Conservation (phyloP, 1,140 invertebrate species). For the Colletes latitarsis region DNA sequence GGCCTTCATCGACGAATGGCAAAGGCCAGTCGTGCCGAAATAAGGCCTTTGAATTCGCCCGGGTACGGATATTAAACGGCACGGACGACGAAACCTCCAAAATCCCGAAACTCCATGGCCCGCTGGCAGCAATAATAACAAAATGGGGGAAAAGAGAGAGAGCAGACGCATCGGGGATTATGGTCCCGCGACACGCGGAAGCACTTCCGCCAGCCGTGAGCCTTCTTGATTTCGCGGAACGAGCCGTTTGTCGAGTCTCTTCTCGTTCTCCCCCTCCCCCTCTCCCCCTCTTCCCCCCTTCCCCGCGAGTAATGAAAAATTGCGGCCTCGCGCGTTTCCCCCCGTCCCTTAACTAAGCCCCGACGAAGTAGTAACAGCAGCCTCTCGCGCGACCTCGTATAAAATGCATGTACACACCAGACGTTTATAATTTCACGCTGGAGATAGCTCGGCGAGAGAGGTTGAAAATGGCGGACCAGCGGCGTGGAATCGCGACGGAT, state of each 20-base stretch:
- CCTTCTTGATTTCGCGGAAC: slow-evolving; percentile 45
- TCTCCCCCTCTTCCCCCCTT: no score
- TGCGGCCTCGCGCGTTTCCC: slow-evolving; percentile 15
- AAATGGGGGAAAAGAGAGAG: background rate
- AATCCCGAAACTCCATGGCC: slow-evolving; percentile 15
- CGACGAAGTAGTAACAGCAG: slow-evolving; percentile 21
- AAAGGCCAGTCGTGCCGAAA: slow-evolving; percentile 2
- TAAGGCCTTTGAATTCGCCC: slow-evolving; percentile 30
- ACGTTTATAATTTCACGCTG: slow-evolving; percentile 49
- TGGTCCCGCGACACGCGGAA: slow-evolving; percentile 41
- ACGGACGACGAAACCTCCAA: slow-evolving; percentile 12
- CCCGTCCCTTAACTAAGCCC: slow-evolving; percentile 33
- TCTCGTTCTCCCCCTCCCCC: background rate
- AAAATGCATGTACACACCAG: slow-evolving; percentile 23
- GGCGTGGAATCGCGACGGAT: background rate
- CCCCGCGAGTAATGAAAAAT: slow-evolving; percentile 46
- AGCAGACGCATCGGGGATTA: slow-evolving; percentile 40
- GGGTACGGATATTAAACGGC: slow-evolving; percentile 37
- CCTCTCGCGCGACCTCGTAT: slow-evolving; percentile 1
- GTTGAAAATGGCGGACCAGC: background rate
- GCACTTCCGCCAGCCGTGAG: slow-evolving; percentile 38
- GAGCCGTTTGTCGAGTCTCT: slow-evolving; percentile 5
- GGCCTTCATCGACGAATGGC: background rate
- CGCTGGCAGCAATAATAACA: slow-evolving; percentile 15
- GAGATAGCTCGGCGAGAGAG: background rate